Conservation (phyloP, 1,140 invertebrate genomes). For the Wiebesia pumilae region DNA sequence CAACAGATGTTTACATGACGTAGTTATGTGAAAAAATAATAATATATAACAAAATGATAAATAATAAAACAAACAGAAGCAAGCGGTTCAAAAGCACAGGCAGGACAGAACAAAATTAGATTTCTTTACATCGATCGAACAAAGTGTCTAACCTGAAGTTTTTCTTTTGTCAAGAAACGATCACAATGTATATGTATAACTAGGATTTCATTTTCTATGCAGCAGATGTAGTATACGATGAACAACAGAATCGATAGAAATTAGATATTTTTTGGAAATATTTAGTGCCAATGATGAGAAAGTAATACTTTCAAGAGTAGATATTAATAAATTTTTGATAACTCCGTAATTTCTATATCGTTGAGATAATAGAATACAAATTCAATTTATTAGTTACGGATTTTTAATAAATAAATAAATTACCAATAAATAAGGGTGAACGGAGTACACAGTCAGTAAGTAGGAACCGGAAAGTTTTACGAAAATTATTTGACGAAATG, state of each 20-base stretch:
- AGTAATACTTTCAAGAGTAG: neutral
- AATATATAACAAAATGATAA: constrained; percentile 28
- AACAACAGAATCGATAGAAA: constrained; percentile 12
- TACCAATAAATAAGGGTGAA: no score
- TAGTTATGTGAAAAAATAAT: constrained; percentile 16
- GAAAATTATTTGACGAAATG: no score
- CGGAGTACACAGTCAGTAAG: no score
- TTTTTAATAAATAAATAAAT: no score
- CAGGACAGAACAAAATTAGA: constrained; percentile 54
- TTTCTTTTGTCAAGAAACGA: constrained; percentile 16
- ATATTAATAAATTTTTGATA: constrained; percentile 13
- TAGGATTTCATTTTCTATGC: neutral
- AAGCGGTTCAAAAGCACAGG: constrained; percentile 64
- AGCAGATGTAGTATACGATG: constrained; percentile 16
- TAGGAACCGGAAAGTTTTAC: no score
- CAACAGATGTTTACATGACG: neutral
- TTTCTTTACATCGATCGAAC: constrained; percentile 40
- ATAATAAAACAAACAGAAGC: constrained; percentile 56
- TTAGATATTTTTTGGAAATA: constrained; percentile 9
- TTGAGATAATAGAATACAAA: no score
- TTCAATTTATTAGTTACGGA: no score
- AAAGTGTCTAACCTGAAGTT: constrained; percentile 44
- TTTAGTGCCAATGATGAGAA: constrained; percentile 1
- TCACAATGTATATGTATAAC: neutral
- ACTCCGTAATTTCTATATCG: neutral